Evolutionary conservation across 1,140 invertebrate species (phyloP).

Genomic region (Drosophila serrata): DNA sequence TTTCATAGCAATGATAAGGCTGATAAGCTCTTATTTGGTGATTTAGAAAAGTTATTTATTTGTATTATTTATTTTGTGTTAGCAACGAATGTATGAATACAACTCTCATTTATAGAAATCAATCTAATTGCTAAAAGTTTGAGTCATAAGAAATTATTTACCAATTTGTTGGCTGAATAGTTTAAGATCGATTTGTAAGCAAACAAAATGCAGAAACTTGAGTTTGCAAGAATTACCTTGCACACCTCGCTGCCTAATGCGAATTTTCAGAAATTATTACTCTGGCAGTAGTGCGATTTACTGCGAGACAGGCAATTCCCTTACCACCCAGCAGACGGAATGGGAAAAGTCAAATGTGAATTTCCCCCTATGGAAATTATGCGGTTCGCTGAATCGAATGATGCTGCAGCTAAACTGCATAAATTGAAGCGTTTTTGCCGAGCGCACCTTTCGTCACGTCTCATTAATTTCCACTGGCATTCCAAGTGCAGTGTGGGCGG

Average conservation of each 20-base stretch:
- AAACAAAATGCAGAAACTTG: not conserved
- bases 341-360: conserved; percentile 31
- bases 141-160: not conserved
- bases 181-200: not conserved
- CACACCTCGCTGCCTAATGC: conserved; percentile 9
- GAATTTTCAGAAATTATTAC: conserved; percentile 24
- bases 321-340: not conserved
- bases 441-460: conserved; percentile 66
- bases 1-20: conserved; percentile 50
- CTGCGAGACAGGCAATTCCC: conserved; percentile 43
- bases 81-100: not conserved
- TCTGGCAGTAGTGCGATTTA: conserved; percentile 3
- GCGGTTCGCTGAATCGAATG: conserved; percentile 75
- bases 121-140: not conserved
- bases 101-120: not conserved
- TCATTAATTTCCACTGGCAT: conserved; percentile 73
- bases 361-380: conserved; percentile 58
- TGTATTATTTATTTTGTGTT: conserved; percentile 12
- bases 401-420: conserved; percentile 62
- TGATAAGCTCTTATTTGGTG: conserved; percentile 57
- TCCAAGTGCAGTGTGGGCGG: conserved; percentile 40
- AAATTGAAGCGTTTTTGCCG: conserved; percentile 56
- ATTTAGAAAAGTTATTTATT: conserved; percentile 18
- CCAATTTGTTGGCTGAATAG: conserved; percentile 5
- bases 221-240: conserved; percentile 5